A percentile compares a stretch with the other conserved stretches of the same genome.
Conservation (phyloP, 64 coral and sea anemone genomes). For the Cladopsammia gracilis region DNA sequence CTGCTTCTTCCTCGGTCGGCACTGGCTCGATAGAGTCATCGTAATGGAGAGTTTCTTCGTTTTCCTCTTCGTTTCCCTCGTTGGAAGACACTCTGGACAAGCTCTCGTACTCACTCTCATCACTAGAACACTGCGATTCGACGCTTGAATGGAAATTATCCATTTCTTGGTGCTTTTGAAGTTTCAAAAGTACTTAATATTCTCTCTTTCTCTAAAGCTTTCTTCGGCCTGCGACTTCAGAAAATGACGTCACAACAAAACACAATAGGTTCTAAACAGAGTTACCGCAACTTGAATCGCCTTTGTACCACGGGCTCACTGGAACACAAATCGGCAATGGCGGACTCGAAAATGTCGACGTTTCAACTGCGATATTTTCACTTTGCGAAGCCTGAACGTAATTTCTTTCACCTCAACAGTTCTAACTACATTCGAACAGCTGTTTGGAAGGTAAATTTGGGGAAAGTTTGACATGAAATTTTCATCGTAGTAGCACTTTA, state of each 20-base stretch:
- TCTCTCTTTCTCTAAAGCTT: too few species aligned
- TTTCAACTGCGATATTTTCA: too few species aligned
- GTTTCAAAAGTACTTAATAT: too few species aligned
- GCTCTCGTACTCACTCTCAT: background rate
- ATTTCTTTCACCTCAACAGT: too few species aligned
- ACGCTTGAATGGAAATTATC: background rate
- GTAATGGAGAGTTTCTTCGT: too few species aligned
- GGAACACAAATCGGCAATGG: constrained; percentile 1
- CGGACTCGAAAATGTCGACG: constrained; percentile 1
- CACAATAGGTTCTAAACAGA: background rate
- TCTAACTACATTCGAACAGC: too few species aligned
- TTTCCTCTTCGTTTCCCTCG: background rate
- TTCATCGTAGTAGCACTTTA: too few species aligned
- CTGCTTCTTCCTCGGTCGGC: constrained; percentile 53
- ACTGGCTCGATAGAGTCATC: constrained; percentile 45
- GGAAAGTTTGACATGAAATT: too few species aligned
- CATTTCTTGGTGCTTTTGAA: background rate
- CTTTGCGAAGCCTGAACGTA: too few species aligned
- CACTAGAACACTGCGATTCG: background rate
- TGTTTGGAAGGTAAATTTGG: too few species aligned
- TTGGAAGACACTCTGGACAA: background rate
- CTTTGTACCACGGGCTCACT: background rate
- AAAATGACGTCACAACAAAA: constrained; percentile 39
- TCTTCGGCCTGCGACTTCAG: background rate
- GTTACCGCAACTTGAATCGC: background rate